phyloP scores from a whole-genome alignment of 2,888 invertebrate species.

The Lottia gigantea region DNA sequence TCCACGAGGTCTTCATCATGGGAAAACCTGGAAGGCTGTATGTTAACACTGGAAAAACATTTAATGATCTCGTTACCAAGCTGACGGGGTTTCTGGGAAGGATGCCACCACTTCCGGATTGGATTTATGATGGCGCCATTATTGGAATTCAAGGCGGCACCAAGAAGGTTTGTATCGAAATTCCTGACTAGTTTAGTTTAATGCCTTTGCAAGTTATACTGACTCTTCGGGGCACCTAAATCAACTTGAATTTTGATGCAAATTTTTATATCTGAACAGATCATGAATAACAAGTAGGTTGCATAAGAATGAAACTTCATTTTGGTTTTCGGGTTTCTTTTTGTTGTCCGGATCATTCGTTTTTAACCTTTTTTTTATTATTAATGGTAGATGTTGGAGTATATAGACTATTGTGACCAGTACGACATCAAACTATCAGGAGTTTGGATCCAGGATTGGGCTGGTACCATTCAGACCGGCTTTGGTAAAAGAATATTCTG shows the following conservation, averaged over 20 bases:
- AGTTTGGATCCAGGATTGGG: conserved; percentile 65
- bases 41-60: conserved; percentile 33
- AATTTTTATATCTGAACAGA: no score
- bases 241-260: no score
- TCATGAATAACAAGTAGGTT: no score
- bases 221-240: no score
- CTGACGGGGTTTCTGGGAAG: conserved; percentile 38
- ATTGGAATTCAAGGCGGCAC: conserved; percentile 59
- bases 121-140: conserved; percentile 53
- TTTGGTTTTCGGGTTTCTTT: no score
- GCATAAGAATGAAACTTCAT: no score
- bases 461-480: conserved; percentile 51
- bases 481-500: conserved; percentile 58
- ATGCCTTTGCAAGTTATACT: no score
- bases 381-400: conserved; percentile 48
- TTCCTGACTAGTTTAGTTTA: neutral
- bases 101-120: conserved; percentile 51
- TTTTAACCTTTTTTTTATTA: no score
- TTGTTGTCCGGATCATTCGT: no score
- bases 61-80: conserved; percentile 31
- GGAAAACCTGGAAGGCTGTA: conserved; percentile 33
- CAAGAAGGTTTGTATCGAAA: conserved; percentile 18
- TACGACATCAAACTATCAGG: conserved; percentile 47
- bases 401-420: conserved; percentile 36
- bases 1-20: conserved; percentile 48